Evolutionary conservation across 2,888 invertebrate genomes (phyloP).

Genomic region (Melinaea menophilus): DNA sequence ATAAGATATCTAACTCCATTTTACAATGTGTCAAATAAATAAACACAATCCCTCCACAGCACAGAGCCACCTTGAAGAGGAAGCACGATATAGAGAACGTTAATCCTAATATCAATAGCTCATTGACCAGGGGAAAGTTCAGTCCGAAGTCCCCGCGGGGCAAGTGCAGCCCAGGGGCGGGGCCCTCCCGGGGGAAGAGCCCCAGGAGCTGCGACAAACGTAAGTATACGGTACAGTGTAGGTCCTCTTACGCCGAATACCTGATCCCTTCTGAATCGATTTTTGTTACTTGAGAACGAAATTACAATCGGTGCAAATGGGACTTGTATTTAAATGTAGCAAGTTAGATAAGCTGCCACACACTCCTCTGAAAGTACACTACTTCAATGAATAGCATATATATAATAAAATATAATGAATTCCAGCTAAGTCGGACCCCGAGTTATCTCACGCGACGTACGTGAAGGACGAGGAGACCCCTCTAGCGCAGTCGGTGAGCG

Average conservation of each 20-base stretch:
- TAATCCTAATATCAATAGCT: conserved; percentile 55
- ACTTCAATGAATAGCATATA: no score
- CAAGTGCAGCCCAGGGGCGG: conserved; percentile 48
- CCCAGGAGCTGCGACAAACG: conserved; percentile 56
- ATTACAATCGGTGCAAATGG: no score
- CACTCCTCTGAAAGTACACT: no score
- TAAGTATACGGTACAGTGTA: conserved; percentile 32
- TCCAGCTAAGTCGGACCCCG: conserved; percentile 41
- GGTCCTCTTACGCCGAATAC: no score
- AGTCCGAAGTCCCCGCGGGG: conserved; percentile 40
- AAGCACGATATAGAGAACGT: conserved; percentile 65
- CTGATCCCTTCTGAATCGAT: no score
- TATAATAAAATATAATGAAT: background rate
- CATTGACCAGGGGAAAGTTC: conserved; percentile 43
- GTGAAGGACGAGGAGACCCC: conserved; percentile 64
- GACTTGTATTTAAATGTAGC: no score
- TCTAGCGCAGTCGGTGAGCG: conserved; percentile 48
- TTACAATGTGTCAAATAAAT: no score
- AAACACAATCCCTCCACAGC: conserved; percentile 31
- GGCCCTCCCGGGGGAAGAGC: conserved; percentile 47
- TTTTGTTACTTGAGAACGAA: no score
- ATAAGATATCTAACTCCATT: no score
- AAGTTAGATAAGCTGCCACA: no score
- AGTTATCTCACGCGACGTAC: conserved; percentile 42
- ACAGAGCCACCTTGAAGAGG: conserved; percentile 50